A percentile compares a stretch with the other conserved stretches of the same genome.
Evolutionary conservation across 2,888 invertebrate genomes (phyloP).

Genomic region (Psylliodes chrysocephalus): DNA sequence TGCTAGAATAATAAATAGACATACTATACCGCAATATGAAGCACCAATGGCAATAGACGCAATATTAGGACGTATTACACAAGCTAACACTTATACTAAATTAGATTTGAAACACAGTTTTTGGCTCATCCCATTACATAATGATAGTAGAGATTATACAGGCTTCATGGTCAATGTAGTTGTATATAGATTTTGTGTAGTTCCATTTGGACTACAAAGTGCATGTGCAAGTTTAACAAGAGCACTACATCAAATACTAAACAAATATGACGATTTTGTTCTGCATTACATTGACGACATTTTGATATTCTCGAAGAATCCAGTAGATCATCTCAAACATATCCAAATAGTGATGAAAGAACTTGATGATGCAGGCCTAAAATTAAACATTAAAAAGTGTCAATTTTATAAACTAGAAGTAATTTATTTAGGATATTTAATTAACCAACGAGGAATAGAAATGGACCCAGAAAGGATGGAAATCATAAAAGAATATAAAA

Average conservation of each 20-base stretch:
- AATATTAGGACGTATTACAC: too few species aligned
- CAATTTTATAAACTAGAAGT: conserved; percentile 46
- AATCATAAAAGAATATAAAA: too few species aligned
- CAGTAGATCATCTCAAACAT: conserved; percentile 15
- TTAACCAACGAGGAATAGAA: conserved; percentile 43
- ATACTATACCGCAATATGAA: conserved; percentile 8
- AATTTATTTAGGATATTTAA: conserved; percentile 50
- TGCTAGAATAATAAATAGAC: not conserved
- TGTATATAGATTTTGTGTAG: too few species aligned
- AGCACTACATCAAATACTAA: too few species aligned
- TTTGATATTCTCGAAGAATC: conserved; percentile 28
- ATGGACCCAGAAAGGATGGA: too few species aligned
- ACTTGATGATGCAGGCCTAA: conserved; percentile 48
- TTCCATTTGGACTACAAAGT: too few species aligned
- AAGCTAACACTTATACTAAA: conserved; percentile 22
- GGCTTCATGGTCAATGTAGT: too few species aligned
- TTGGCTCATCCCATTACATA: conserved; percentile 34
- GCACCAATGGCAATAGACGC: conserved; percentile 1
- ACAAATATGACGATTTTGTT: too few species aligned
- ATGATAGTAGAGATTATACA: too few species aligned
- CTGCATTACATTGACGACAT: conserved; percentile 37
- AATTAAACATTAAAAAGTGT: conserved; percentile 53
- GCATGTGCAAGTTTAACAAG: too few species aligned
- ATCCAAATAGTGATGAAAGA: conserved; percentile 39
- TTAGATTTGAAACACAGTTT: conserved; percentile 32